Conservation (phyloP, 2,888 invertebrate species). For the Erannis defoliaria region DNA sequence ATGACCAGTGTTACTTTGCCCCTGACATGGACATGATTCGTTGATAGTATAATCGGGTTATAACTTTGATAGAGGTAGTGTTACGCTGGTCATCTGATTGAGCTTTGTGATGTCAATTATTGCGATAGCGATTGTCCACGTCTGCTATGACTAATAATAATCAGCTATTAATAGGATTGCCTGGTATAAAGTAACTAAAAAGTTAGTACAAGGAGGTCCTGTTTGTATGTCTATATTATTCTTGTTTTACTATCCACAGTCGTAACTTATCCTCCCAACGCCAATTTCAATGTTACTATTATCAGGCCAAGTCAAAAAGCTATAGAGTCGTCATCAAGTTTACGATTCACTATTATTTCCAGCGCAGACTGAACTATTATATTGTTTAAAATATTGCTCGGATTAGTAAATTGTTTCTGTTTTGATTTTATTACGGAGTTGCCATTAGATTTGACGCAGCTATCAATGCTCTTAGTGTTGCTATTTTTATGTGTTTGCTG, state of each 20-base stretch:
- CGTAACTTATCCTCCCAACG: slow-evolving; percentile 15
- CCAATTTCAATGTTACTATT: slow-evolving; percentile 17
- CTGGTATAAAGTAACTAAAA: too few relatives aligned
- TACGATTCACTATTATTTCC: slow-evolving; percentile 34
- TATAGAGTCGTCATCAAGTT: slow-evolving; percentile 26
- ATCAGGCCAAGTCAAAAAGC: slow-evolving; percentile 33
- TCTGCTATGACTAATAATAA: slow-evolving; percentile 27
- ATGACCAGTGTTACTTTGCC: slow-evolving; percentile 49
- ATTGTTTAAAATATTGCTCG: slow-evolving; percentile 40
- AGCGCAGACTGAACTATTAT: slow-evolving; percentile 33
- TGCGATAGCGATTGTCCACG: slow-evolving; percentile 44
- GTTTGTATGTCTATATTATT: too few relatives aligned
- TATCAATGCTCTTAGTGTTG: slow-evolving; percentile 31
- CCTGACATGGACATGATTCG: slow-evolving; percentile 45
- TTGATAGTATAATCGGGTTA: slow-evolving; percentile 46
- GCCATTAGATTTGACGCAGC: slow-evolving; percentile 29
- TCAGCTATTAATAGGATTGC: slow-evolving; percentile 7
- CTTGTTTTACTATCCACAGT: background rate
- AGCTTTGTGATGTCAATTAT: slow-evolving; percentile 54
- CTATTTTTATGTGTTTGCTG: slow-evolving; percentile 18
- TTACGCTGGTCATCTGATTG: slow-evolving; percentile 44
- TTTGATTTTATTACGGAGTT: slow-evolving; percentile 33
- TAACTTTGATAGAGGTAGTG: slow-evolving; percentile 40
- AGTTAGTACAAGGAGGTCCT: too few relatives aligned
- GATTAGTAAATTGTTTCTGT: slow-evolving; percentile 42